Evolutionary conservation across 2,888 invertebrate genomes (phyloP).

Genomic region (Stenurella melanura): DNA sequence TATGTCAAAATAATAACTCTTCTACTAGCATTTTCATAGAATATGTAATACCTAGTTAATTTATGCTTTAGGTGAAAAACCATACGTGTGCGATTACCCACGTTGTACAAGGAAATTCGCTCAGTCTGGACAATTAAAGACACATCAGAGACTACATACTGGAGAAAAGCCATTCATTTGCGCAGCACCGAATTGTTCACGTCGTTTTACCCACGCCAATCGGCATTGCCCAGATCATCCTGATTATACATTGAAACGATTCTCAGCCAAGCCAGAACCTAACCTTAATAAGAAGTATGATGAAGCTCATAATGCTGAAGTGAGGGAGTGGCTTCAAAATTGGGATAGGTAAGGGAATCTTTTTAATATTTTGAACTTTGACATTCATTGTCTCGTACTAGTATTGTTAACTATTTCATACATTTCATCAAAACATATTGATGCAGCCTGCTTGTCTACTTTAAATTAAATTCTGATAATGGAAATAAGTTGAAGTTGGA

Average conservation of each 20-base stretch:
- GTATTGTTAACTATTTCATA: background rate
- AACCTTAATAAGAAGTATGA: slow-evolving; percentile 72
- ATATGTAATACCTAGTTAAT: background rate
- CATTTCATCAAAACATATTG: no score
- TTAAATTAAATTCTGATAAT: no score
- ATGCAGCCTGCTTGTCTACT: no score
- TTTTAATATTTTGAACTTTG: background rate
- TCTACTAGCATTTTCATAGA: no score
- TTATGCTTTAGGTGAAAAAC: slow-evolving; percentile 78
- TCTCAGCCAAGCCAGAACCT: slow-evolving; percentile 60
- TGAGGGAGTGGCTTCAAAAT: slow-evolving; percentile 73
- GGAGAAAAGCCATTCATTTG: slow-evolving; percentile 86
- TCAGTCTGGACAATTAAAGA: slow-evolving; percentile 86
- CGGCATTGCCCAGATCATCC: slow-evolving; percentile 85
- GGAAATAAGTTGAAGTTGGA: no score
- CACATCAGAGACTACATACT: slow-evolving; percentile 85
- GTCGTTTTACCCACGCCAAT: slow-evolving; percentile 85
- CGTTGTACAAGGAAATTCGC: slow-evolving; percentile 83
- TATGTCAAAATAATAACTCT: no score
- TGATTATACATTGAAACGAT: slow-evolving; percentile 74
- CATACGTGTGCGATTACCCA: slow-evolving; percentile 84
- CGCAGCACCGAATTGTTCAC: slow-evolving; percentile 78
- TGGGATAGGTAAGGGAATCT: slow-evolving; percentile 59
- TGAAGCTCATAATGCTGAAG: slow-evolving; percentile 72
- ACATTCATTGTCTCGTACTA: background rate